phyloP scores from a whole-genome alignment of 1,140 invertebrate genomes.

The Caerostris darwini region DNA sequence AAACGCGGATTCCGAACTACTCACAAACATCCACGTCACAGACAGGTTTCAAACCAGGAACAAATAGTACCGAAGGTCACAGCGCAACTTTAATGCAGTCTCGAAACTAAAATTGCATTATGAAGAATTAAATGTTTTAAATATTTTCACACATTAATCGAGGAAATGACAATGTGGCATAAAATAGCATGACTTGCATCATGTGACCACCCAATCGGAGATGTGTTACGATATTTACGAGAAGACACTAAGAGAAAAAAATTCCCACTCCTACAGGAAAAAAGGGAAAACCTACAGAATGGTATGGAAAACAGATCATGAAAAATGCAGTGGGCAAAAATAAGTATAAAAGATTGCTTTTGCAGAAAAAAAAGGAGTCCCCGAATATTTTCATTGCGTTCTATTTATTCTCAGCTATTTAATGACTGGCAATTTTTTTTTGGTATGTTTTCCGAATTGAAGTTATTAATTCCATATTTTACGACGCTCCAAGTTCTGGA shows the following conservation, averaged over 20 bases:
- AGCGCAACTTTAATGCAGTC: too few relatives aligned
- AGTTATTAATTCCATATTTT: conserved; percentile 25
- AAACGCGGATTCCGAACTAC: too few relatives aligned
- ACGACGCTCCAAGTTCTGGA: neutral
- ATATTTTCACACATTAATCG: too few relatives aligned
- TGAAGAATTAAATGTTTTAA: too few relatives aligned
- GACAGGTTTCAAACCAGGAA: too few relatives aligned
- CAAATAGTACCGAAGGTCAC: too few relatives aligned
- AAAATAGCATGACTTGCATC: neutral
- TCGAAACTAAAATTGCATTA: too few relatives aligned
- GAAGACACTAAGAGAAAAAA: neutral
- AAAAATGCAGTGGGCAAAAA: conserved; percentile 57
- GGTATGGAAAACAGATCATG: conserved; percentile 64
- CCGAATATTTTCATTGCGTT: neutral
- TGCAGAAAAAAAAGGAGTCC: neutral
- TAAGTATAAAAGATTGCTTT: neutral
- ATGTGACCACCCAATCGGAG: neutral
- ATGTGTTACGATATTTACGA: conserved; percentile 57
- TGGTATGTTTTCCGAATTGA: neutral
- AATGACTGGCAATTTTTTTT: conserved; percentile 28
- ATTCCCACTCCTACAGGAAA: neutral
- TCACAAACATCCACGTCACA: too few relatives aligned
- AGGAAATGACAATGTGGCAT: neutral
- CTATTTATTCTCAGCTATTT: neutral
- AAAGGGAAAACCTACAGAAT: neutral